A percentile compares a stretch with the other conserved stretches of the same genome.
Evolutionary conservation across 2,113 vertebrate species (phyloP).

Genomic region (Pteronura brasiliensis): DNA sequence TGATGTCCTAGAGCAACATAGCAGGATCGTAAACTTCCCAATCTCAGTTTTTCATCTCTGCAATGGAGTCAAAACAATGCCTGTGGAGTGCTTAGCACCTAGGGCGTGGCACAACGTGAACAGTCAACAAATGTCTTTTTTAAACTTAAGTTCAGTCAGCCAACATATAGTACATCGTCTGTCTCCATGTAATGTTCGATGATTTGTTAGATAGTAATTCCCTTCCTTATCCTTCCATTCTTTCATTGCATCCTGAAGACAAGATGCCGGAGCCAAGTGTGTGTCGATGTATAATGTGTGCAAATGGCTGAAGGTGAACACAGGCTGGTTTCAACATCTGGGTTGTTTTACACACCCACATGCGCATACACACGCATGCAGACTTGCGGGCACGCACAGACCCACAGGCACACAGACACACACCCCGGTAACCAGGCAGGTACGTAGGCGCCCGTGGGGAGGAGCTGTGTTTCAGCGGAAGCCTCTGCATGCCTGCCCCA

Average conservation of each 20-base stretch:
- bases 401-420: background rate
- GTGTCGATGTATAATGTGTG: background rate
- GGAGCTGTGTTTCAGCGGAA: background rate
- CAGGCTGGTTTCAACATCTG: background rate
- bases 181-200: background rate
- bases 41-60: background rate
- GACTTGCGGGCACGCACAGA: rapidly evolving
- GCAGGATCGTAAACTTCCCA: background rate
- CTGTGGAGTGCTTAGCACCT: background rate
- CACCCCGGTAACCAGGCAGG: background rate
- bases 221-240: background rate
- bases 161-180: background rate
- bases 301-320: background rate
- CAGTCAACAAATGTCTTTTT: background rate
- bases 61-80: background rate
- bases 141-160: background rate
- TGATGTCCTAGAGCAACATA: background rate
- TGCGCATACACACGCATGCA: rapidly evolving
- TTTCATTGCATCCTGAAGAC: background rate
- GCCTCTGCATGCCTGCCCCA: background rate
- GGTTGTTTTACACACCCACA: background rate
- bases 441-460: background rate
- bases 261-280: background rate
- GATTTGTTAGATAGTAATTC: background rate
- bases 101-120: background rate